phyloP scores from a whole-genome alignment of 2,888 invertebrate genomes.

The Gibbula magus region DNA sequence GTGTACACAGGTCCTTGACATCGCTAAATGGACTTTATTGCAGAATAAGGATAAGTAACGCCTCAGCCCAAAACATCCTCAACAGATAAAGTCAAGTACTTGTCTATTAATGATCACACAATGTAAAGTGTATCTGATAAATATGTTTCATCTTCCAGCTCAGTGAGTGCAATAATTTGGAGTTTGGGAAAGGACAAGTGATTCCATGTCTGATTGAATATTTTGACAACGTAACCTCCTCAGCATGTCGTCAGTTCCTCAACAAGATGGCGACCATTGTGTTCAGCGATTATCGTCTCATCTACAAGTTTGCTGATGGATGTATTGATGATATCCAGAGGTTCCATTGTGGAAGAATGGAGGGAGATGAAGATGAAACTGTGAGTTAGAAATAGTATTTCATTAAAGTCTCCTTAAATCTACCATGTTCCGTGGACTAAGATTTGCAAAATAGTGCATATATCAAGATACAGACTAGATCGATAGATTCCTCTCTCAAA shows the following conservation, averaged over 20 bases:
- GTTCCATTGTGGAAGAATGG: slow-evolving; percentile 86
- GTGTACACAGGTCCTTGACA: too few species aligned
- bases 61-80: too few species aligned
- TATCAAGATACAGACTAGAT: too few species aligned
- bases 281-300: slow-evolving; percentile 91
- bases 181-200: slow-evolving; percentile 68
- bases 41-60: too few species aligned
- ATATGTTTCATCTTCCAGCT: slow-evolving; percentile 56
- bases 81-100: too few species aligned
- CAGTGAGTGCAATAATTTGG: slow-evolving; percentile 64
- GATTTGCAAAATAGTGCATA: too few species aligned
- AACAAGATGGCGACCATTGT: slow-evolving; percentile 80
- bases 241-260: slow-evolving; percentile 80
- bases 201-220: slow-evolving; percentile 83
- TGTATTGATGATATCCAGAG: slow-evolving; percentile 86
- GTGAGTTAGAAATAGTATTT: not conserved
- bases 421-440: too few species aligned
- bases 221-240: slow-evolving; percentile 78
- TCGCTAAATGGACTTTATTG: too few species aligned
- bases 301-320: slow-evolving; percentile 86
- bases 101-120: too few species aligned
- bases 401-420: too few species aligned
- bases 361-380: slow-evolving; percentile 68
- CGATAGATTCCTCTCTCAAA: too few species aligned
- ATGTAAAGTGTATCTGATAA: too few species aligned